Base-by-base conservation (phyloP, 2,888 invertebrate genomes). In the Petrophora chlorosata region DNA sequence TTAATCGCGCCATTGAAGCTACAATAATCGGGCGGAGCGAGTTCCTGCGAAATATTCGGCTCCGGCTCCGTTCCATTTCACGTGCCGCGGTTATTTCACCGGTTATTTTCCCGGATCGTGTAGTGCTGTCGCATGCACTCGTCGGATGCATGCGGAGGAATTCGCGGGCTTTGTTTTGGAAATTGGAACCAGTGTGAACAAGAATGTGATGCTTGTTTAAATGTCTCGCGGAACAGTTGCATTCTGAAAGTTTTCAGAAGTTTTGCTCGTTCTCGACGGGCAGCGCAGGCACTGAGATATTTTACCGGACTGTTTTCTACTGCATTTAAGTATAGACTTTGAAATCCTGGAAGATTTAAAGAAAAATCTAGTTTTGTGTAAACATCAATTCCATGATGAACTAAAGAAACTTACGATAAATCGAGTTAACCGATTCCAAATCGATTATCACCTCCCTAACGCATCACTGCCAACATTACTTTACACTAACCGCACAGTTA, bases 1-100 rank as follows among this genome's bases (percentile, higher is more conserved):
- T 30, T 33, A 30, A 41, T 30, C 23, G 30, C 19, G 8, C 25
- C 76, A 76, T 79, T 73, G 75, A 67, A 72, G 71, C 74, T 71
- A 80, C 75, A 79, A 73, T 84, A 82, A 82, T 82, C 76, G 76
- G 70, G 71, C 75, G 63, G 65, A 59, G 64, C 61, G 56, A 59
- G 42, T 53, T 55, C 36, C 34, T n/a, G 40, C 46, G 40, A 45
- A 45, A 46, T 34, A 46, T 46, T 42, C 61, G 65, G 41, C 14
- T 35, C 7, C 3, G 8, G 28, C 16, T 30, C 29, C 16, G 67
- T 73, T 75, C 74, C 68, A n/a, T n/a, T n/a, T n/a, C n/a, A n/a
- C n/a, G n/a, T n/a, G n/a, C 69, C 70, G 69, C n/a, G n/a, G n/a
- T n/a, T n/a, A n/a, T 25, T 67, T 61, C 61, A 58, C 72, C 68